Conservation (phyloP, 2,113 vertebrate genomes). For the Semicossyphus pulcher region DNA sequence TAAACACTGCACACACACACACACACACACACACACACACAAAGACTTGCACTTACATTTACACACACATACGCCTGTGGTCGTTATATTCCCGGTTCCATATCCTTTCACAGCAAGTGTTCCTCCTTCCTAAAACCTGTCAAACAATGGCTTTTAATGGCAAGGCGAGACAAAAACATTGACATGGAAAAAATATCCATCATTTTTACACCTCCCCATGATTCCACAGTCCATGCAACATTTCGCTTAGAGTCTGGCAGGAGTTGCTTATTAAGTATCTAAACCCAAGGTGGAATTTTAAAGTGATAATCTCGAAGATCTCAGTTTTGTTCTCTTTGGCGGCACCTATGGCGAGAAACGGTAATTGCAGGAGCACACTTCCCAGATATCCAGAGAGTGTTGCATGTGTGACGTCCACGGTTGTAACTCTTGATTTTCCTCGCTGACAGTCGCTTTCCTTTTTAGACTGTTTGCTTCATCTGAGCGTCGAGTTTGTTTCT, state of each 20-base stretch:
- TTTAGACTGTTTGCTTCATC: no score
- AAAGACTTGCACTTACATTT: no score
- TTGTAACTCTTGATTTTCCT: no score
- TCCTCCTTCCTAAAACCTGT: constrained; percentile 44
- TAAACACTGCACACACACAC: constrained; percentile 1
- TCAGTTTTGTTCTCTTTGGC: no score
- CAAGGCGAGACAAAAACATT: constrained; percentile 35
- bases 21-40: neutral
- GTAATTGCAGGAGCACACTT: no score
- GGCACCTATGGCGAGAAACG: no score
- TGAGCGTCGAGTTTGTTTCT: no score
- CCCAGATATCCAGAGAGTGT: no score
- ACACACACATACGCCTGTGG: neutral
- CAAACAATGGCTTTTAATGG: constrained; percentile 50
- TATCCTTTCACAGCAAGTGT: constrained; percentile 33
- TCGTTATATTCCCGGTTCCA: constrained; percentile 29
- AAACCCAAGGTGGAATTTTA: neutral
- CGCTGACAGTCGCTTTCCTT: no score
- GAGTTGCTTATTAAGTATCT: neutral
- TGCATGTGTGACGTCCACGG: no score
- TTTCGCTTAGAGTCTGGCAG: constrained; percentile 1
- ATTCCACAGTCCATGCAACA: neutral
- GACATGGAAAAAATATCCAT: constrained; percentile 35
- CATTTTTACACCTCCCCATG: constrained; percentile 47
- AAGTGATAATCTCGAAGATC: no score